phyloP scores from a whole-genome alignment of 2,797 vertebrate species.

The Halcyon smyrnensis region DNA sequence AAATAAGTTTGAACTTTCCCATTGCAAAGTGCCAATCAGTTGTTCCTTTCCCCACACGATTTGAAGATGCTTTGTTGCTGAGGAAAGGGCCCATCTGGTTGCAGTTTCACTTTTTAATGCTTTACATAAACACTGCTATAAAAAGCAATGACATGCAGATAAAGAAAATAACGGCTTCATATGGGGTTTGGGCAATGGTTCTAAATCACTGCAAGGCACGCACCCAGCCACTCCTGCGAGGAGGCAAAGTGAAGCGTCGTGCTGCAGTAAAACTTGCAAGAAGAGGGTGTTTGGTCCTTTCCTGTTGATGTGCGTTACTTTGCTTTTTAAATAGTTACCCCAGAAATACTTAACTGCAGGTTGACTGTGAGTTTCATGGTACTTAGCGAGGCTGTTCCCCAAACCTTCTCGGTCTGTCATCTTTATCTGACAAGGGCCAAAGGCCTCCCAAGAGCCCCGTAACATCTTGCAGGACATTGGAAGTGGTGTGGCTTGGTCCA shows the following conservation, averaged over 20 bases:
- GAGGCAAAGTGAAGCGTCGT: background rate
- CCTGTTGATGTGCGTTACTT: background rate
- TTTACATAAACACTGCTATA: conserved; percentile 45
- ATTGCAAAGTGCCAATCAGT: background rate
- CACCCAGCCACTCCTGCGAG: background rate
- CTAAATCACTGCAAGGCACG: background rate
- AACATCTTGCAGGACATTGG: background rate
- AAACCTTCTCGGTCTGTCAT: background rate
- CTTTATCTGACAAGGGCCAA: background rate
- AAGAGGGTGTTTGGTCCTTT: background rate
- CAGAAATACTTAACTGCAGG: background rate
- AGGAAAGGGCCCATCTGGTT: conserved; percentile 23
- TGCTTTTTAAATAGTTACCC: background rate
- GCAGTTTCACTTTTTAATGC: conserved; percentile 28
- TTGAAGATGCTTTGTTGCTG: background rate
- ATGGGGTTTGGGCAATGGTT: background rate
- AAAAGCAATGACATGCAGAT: conserved; percentile 32
- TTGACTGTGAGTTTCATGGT: background rate
- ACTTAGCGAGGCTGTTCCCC: background rate
- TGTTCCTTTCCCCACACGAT: background rate
- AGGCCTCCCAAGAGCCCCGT: background rate
- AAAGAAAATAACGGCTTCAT: background rate
- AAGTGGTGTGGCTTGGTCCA: background rate
- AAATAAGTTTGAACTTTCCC: background rate
- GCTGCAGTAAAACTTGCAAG: background rate